Evolutionary conservation across 2,797 vertebrate genomes (phyloP), one percentile per base, ranked within the genome.

Genomic region (Acridotheres tristis): DNA sequence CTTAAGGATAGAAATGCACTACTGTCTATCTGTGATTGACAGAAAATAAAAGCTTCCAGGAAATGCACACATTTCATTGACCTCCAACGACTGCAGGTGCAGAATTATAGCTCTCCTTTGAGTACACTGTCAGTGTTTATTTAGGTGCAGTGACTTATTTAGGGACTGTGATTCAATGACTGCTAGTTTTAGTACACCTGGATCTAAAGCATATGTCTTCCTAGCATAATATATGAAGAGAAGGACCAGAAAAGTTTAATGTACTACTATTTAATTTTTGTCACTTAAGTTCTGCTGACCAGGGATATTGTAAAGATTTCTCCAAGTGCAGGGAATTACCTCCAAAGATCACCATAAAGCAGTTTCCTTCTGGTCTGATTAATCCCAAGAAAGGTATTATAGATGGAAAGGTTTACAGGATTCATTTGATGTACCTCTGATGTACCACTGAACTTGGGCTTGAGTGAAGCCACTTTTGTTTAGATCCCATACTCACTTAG

Each of bases 21-120:
- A 55, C 75, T 96, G 58, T 85, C 75, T 96, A 54, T 85, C 53
- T 77, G 29, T 95, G 91, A 97, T 55, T 96, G 93, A 96, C 89
- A 91, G 93, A 78, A 91, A 86, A 84, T 40, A 95, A 95, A 87
- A 82, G 62, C 79, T 97, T 96, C 72, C 86, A 94, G 75, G 93
- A 50, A 86, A 48, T 87, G 89, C 43, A 74, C 88, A 92, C 59
- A 58, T 97, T 95, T 91, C 42, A 57, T 29, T 97, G 97, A 96
- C 93, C 91, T 97, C 74, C 88, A 54, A 4, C 62, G 87, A 74
- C 13, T 61, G 74, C 82, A 96, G 79, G 72, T 89, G 91, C 89
- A 96, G 93, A 96, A 93, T 96, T 96, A 96, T 80, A 90, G 72
- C 87, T 94, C 93, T 95, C 53, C 45, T 94, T 72, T 94, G 86